These are phyloP conservation scores for Cephalotes varians DNA, from an alignment of 2,888 invertebrate genomes.

Conservation along the genomic window DNA sequence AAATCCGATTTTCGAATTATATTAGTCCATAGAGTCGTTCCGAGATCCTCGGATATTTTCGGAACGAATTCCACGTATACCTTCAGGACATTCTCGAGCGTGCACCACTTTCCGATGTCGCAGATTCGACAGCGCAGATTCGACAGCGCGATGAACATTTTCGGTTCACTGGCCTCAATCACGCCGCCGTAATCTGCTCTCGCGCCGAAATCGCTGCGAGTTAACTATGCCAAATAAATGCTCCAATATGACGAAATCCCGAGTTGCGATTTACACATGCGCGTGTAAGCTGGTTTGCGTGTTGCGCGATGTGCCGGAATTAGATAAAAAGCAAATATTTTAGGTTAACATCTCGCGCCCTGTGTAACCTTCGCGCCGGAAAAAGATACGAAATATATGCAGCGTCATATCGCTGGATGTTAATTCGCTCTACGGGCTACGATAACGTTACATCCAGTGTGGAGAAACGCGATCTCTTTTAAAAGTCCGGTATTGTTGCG, in stretches of 20 bases:
- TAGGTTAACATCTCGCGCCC: not conserved
- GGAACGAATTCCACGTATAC: slow-evolving; percentile 1
- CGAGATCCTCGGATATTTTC: slow-evolving; percentile 22
- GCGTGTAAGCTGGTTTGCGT: not conserved
- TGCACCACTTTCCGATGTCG: slow-evolving; percentile 14
- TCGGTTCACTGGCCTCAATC: slow-evolving; percentile 49
- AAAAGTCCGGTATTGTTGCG: not conserved
- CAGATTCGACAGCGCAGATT: slow-evolving; percentile 28
- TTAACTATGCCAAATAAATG: slow-evolving; percentile 58
- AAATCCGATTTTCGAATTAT: slow-evolving; percentile 8
- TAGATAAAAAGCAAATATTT: slow-evolving; percentile 47
- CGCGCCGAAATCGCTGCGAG: slow-evolving; percentile 43
- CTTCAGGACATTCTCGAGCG: slow-evolving; percentile 32
- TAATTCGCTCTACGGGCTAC: not conserved
- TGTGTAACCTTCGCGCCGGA: not conserved
- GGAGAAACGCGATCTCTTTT: not conserved
- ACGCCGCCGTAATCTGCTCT: slow-evolving; percentile 55
- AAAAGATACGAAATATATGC: slow-evolving; percentile 1
- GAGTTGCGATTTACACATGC: not conserved
- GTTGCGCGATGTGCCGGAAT: slow-evolving; percentile 7
- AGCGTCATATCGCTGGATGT: not conserved
- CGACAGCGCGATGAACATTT: slow-evolving; percentile 52
- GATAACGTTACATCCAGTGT: not conserved
- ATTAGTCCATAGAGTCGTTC: not conserved
- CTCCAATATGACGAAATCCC: slow-evolving; percentile 42